phyloP scores from a whole-genome alignment of 2,888 invertebrate species.

The Tuberolachnus salignus region DNA sequence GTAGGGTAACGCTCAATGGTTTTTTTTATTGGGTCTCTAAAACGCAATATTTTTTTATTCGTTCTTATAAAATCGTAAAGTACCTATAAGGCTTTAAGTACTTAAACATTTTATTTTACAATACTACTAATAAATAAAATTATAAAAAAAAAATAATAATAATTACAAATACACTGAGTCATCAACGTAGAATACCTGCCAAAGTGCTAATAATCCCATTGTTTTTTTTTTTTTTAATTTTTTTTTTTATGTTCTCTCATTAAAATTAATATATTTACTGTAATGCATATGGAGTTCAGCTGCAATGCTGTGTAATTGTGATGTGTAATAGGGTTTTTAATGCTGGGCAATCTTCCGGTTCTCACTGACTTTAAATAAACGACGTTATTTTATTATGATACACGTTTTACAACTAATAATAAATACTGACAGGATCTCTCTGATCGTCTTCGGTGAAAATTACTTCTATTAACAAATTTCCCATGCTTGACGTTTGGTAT shows the following conservation, averaged over 20 bases:
- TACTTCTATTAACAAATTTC: conserved; percentile 1
- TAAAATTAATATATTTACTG: conserved; percentile 19
- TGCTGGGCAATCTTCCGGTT: not conserved
- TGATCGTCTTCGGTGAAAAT: not conserved
- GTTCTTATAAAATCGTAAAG: not conserved
- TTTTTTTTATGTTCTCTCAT: conserved; percentile 2
- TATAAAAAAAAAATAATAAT: not conserved
- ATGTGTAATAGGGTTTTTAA: not conserved
- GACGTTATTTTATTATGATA: not conserved
- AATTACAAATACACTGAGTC: conserved; percentile 23
- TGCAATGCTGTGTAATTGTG: not conserved
- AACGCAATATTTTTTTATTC: not conserved
- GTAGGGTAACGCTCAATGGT: no score
- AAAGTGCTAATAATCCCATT: not conserved
- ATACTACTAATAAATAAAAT: not conserved
- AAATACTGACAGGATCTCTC: not conserved
- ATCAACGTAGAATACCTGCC: not conserved
- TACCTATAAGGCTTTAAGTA: not conserved
- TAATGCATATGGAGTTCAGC: not conserved
- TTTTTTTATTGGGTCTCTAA: no score
- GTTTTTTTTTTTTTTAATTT: no score
- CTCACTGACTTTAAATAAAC: conserved; percentile 19
- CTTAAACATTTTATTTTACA: not conserved
- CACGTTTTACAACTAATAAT: not conserved
- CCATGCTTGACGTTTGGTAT: conserved; percentile 2